phyloP scores from a whole-genome alignment of 2,113 vertebrate species.

The Aspiorhynchus laticeps region DNA sequence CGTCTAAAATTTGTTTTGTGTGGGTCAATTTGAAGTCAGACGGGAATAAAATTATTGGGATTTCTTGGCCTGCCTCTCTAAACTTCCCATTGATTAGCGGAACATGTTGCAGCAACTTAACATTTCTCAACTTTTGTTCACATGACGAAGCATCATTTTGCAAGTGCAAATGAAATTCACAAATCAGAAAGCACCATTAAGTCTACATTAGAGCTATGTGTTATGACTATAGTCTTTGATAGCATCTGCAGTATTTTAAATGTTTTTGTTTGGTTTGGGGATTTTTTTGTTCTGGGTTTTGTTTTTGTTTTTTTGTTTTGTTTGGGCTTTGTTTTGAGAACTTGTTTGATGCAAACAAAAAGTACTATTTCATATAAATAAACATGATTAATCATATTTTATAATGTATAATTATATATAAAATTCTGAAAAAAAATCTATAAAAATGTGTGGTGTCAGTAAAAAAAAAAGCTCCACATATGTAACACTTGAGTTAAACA shows the following conservation, averaged over 20 bases:
- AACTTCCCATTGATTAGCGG: not conserved
- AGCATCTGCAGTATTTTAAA: too few relatives aligned
- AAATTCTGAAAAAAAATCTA: not conserved
- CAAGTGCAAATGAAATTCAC: not conserved
- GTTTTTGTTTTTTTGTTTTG: not conserved
- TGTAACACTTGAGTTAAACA: not conserved
- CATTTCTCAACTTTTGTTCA: not conserved
- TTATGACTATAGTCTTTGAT: too few relatives aligned
- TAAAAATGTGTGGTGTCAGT: not conserved
- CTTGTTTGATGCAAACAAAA: not conserved
- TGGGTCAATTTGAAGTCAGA: not conserved
- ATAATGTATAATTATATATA: not conserved
- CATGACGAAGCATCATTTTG: not conserved
- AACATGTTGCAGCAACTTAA: not conserved
- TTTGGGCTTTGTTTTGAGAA: not conserved
- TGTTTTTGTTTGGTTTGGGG: too few relatives aligned
- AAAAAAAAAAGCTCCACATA: not conserved
- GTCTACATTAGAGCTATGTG: too few relatives aligned
- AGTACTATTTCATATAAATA: not conserved
- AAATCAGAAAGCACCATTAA: too few relatives aligned
- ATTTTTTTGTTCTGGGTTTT: too few relatives aligned
- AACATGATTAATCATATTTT: not conserved
- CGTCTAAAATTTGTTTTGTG: not conserved
- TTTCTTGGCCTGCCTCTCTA: not conserved
- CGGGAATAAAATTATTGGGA: not conserved